A percentile compares a stretch with the other conserved stretches of the same genome.
These are phyloP conservation scores for Apotomis capreana DNA, from an alignment of 2,888 invertebrate genomes.

Conservation along the genomic window DNA sequence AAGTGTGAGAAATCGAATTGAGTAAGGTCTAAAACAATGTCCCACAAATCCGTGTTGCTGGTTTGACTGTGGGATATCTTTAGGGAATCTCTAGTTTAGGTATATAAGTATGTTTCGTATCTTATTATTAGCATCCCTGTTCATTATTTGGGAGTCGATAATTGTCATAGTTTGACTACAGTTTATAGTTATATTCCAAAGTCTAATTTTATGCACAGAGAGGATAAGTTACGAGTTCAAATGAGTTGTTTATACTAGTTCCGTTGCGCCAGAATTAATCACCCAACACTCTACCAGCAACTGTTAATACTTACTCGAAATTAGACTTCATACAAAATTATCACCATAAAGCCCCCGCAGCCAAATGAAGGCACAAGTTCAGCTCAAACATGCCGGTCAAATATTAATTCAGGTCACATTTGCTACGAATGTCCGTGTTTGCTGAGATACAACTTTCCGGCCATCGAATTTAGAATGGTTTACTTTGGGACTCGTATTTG, in stretches of 20 bases:
- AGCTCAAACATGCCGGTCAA: slow-evolving; percentile 68
- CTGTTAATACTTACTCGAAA: slow-evolving; percentile 64
- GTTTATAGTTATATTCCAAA: not conserved
- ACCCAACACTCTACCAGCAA: not conserved
- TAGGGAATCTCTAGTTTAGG: too few species aligned
- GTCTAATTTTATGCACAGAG: too few species aligned
- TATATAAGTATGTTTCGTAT: too few species aligned
- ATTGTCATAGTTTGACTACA: too few species aligned
- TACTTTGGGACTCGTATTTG: slow-evolving; percentile 72
- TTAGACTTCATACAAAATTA: slow-evolving; percentile 71
- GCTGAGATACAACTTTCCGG: slow-evolving; percentile 77
- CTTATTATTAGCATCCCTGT: too few species aligned
- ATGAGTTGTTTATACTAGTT: slow-evolving; percentile 12
- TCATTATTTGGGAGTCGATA: too few species aligned
- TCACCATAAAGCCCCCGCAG: slow-evolving; percentile 60
- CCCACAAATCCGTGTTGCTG: too few species aligned
- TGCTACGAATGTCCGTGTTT: slow-evolving; percentile 73
- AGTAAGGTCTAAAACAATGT: too few species aligned
- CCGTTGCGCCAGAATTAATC: slow-evolving; percentile 29
- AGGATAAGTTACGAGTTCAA: not conserved
- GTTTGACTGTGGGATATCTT: too few species aligned
- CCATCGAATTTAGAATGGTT: slow-evolving; percentile 76
- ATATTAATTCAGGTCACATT: slow-evolving; percentile 82
- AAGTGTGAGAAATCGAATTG: too few species aligned
- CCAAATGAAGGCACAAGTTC: slow-evolving; percentile 69